Evolutionary conservation across 2,888 invertebrate genomes (phyloP), one percentile per base, ranked within the genome.

Genomic region (Scelioninae gen. 1): DNA sequence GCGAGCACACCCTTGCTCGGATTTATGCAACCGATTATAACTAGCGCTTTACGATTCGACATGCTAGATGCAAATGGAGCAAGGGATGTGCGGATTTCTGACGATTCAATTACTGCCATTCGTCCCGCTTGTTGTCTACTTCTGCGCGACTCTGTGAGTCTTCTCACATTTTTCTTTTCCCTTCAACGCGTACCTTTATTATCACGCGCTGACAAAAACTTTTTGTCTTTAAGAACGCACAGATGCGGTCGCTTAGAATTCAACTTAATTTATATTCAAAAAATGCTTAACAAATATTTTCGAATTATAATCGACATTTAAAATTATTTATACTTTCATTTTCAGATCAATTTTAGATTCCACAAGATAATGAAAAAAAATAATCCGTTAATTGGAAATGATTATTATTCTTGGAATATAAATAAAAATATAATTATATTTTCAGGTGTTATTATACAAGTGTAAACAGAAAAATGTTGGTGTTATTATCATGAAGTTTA

Each of bases 1-100:
- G 49, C 65, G 34, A 56, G 62, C 43, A 15, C 66, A 60, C 66
- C 53, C 79, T 32, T 31, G 63, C 49, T 11, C 78, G 75, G 82
- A 87, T 88, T 87, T 85, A 84, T 85, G 83, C 84, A 79, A 62
- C 69, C 85, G 88, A 88, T 89, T 89, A 88, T 87, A 83, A 85
- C 85, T 85, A 86, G 82, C 75, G 86, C 84, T 86, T 85, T 86
- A 71, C 83, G 84, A 84, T 87, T 88, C 84, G 87, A 84, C 86
- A 86, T 80, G 76, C 69, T 77, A 84, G 79, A 85, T 85, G 87
- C 86, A 87, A 87, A 87, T 88, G 79, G 71, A 79, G 66, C 74
- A 72, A 81, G 68, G 60, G 68, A 81, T 68, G 71, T 72, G 69
- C 66, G 84, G 82, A 87, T 88, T 87, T 84, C 85, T 84, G 84